phyloP scores from a whole-genome alignment of 1,140 invertebrate genomes.

The Drosophila pseudoobscura region DNA sequence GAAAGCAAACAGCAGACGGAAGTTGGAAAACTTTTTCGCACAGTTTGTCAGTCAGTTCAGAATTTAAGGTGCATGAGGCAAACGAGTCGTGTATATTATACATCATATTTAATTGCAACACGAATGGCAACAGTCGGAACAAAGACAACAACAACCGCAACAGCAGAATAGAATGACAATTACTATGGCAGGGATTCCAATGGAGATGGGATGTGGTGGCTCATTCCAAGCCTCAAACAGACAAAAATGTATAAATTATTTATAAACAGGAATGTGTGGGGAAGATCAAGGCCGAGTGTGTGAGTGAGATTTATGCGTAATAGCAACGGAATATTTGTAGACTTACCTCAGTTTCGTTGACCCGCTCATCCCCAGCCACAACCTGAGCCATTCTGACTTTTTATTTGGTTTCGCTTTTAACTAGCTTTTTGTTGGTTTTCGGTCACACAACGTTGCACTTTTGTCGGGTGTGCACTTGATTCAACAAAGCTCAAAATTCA shows the following conservation, averaged over 20 bases:
- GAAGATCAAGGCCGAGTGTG: conserved; percentile 47
- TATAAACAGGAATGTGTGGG: conserved; percentile 17
- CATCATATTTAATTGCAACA: conserved; percentile 33
- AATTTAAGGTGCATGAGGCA: conserved; percentile 28
- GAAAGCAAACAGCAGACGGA: conserved; percentile 25
- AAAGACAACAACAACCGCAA: conserved; percentile 35
- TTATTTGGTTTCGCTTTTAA: conserved; percentile 17
- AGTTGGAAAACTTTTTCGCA: conserved; percentile 41
- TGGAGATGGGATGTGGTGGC: conserved; percentile 16
- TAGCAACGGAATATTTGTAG: conserved; percentile 16
- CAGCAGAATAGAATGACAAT: conserved; percentile 21
- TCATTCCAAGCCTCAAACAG: not conserved
- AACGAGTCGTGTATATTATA: conserved; percentile 22
- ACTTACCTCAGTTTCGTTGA: conserved; percentile 53
- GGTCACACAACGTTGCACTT: conserved; percentile 48
- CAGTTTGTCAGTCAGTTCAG: conserved; percentile 27
- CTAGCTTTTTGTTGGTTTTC: conserved; percentile 19
- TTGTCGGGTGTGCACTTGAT: not conserved
- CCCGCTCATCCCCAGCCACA: conserved; percentile 27
- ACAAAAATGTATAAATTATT: conserved; percentile 40
- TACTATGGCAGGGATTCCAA: conserved; percentile 18
- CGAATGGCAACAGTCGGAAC: conserved; percentile 26
- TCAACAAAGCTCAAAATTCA: conserved; percentile 22
- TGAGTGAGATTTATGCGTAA: not conserved
- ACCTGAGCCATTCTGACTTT: conserved; percentile 43